These are phyloP conservation scores for Eristalis tenax DNA, from an alignment of 2,888 invertebrate species.

Conservation along the genomic window DNA sequence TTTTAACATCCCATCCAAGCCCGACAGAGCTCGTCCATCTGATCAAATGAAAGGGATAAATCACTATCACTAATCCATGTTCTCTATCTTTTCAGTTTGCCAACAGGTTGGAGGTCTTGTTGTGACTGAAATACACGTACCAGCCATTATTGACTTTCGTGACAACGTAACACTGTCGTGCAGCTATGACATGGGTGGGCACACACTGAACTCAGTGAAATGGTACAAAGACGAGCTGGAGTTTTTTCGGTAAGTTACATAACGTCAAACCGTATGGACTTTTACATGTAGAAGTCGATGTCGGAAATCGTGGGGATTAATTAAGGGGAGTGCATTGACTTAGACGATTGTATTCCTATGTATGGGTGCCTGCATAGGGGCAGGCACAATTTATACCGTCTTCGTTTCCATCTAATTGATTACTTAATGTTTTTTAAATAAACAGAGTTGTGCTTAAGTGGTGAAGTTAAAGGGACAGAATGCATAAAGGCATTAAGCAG, in stretches of 20 bases:
- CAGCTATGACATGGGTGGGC: conserved; percentile 82
- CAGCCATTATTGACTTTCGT: conserved; percentile 82
- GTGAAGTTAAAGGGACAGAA: too few relatives aligned
- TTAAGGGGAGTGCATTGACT: too few relatives aligned
- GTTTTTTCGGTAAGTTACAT: conserved; percentile 81
- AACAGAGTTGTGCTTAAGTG: too few relatives aligned
- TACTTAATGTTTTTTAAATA: too few relatives aligned
- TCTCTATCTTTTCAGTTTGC: conserved; percentile 74
- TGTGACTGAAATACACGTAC: conserved; percentile 82
- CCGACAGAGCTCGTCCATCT: neutral
- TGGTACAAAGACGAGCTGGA: conserved; percentile 82
- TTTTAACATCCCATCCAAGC: neutral
- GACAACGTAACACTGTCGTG: conserved; percentile 82
- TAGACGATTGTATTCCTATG: too few relatives aligned
- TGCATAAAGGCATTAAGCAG: too few relatives aligned
- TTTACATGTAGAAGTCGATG: neutral
- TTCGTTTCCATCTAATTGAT: too few relatives aligned
- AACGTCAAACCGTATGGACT: neutral
- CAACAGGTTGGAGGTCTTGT: conserved; percentile 76
- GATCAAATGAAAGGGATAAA: neutral
- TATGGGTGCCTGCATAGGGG: too few relatives aligned
- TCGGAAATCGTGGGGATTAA: too few relatives aligned
- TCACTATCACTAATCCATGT: neutral
- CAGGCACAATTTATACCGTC: too few relatives aligned
- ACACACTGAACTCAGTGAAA: conserved; percentile 82